These are phyloP conservation scores for Oncorhynchus gorbuscha DNA, from an alignment of 2,113 vertebrate genomes.

Conservation along the genomic window DNA sequence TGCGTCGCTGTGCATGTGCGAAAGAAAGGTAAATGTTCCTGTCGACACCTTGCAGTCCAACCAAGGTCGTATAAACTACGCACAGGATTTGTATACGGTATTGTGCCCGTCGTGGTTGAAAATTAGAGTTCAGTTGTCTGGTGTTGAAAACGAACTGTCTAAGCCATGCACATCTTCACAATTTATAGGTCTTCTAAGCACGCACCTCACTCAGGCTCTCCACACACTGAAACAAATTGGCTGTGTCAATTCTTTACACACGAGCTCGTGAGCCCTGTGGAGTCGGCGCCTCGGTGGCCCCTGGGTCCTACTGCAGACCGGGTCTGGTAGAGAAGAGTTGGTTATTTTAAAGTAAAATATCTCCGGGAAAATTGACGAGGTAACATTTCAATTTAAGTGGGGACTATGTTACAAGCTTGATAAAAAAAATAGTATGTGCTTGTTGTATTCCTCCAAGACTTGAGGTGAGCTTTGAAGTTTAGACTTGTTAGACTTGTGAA, in stretches of 20 bases:
- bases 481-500: neutral
- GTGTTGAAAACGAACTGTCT: too few relatives aligned
- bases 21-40: neutral
- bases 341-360: neutral
- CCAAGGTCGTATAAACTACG: neutral
- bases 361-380: too few relatives aligned
- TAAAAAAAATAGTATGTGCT: too few relatives aligned
- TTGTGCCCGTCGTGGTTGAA: too few relatives aligned
- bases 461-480: too few relatives aligned
- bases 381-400: too few relatives aligned
- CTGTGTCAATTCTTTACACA: conserved; percentile 57
- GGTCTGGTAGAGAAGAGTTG: neutral
- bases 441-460: too few relatives aligned
- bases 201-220: neutral
- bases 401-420: too few relatives aligned
- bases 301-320: neutral
- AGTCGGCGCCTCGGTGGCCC: neutral
- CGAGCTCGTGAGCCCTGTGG: conserved; percentile 43
- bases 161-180: too few relatives aligned
- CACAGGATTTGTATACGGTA: too few relatives aligned
- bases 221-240: conserved; percentile 40
- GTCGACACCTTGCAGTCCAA: neutral
- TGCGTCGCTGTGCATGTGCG: neutral
- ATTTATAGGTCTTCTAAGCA: too few relatives aligned
- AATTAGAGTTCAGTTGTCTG: too few relatives aligned